Conservation (phyloP, 2,888 invertebrate species). For the Yponomeuta sedellus region DNA sequence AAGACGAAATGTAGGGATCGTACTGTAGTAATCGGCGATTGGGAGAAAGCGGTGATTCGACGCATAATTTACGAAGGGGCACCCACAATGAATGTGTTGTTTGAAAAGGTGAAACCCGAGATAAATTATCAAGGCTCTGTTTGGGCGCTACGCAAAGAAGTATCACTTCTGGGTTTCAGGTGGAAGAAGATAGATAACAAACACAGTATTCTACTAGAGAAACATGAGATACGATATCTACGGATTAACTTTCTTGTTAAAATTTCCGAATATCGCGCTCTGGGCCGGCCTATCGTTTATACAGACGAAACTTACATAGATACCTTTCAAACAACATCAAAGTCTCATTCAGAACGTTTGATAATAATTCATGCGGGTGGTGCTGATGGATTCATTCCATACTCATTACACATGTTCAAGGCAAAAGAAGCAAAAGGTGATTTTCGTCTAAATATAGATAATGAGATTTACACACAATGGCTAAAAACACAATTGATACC, state of each 20-base stretch:
- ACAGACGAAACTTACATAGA: slow-evolving; percentile 16
- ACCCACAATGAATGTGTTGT: not conserved
- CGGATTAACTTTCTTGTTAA: slow-evolving; percentile 1
- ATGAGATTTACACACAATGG: slow-evolving; percentile 2
- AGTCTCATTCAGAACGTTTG: not conserved
- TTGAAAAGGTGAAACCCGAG: not conserved
- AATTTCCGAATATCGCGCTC: not conserved
- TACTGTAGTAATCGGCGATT: not conserved
- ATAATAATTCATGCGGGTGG: slow-evolving; percentile 7
- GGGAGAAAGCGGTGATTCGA: not conserved
- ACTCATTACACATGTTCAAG: slow-evolving; percentile 3
- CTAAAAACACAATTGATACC: not conserved
- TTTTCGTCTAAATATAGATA: not conserved
- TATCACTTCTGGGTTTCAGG: slow-evolving; percentile 10
- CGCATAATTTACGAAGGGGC: not conserved
- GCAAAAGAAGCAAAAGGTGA: slow-evolving; percentile 4
- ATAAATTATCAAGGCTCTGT: slow-evolving; percentile 12
- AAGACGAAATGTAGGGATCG: not conserved
- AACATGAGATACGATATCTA: slow-evolving; percentile 15
- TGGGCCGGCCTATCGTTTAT: slow-evolving; percentile 12
- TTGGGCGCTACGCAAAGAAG: slow-evolving; percentile 11
- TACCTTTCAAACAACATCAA: not conserved
- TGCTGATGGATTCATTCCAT: not conserved
- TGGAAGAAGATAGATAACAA: slow-evolving; percentile 7
- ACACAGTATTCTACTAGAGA: slow-evolving; percentile 5